Evolutionary conservation across 1,140 invertebrate species (phyloP), one percentile per base, ranked within the genome.

Genomic region (Dufourea novaeangliae): DNA sequence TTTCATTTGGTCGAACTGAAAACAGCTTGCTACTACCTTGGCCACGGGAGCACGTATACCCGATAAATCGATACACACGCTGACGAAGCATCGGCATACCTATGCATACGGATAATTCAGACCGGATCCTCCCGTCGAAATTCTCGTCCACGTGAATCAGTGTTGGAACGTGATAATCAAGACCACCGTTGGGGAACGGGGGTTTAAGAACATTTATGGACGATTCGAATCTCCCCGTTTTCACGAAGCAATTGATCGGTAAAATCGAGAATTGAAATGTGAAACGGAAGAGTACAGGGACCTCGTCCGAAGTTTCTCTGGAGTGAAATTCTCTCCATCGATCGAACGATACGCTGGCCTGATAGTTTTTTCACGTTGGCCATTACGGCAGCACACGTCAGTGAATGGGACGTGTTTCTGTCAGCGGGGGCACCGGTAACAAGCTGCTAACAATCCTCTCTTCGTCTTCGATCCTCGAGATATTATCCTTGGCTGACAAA

Each of bases 401-500:
- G 41, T 77, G 37, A 67, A 44, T 66, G 22, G 57, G 59, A 74
- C 52, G 25, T 68, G 54, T 78, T 69, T 81, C 63, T 82, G 68
- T 84, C 74, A 82, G 69, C 67, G 37, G 34, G 67, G 57, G n/a
- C 61, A 54, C 54, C 59, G 46, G 41, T 83, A 84, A 69, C 80
- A 74, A 82, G 79, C 68, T n/a, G 34, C 69, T 85, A 86, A 84
- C 84, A 73, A 86, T 85, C 83, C 57, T 71, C 57, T 71, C 54
- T 82, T 78, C 37, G 63, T 66, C 27, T 27, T 14, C 20, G n/a
- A 41, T 2, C 22, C 10, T 8, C 12, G 32, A 41, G 11, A 44
- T 41, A 39, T 62, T 52, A 50, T 29, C 1, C 34, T 14, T 17
- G 8, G 20, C 6, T 50, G 75, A 57, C 72, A 56, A 50, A 67